Evolutionary conservation across 2,113 vertebrate genomes (phyloP).

Genomic region (Piaya cayana): DNA sequence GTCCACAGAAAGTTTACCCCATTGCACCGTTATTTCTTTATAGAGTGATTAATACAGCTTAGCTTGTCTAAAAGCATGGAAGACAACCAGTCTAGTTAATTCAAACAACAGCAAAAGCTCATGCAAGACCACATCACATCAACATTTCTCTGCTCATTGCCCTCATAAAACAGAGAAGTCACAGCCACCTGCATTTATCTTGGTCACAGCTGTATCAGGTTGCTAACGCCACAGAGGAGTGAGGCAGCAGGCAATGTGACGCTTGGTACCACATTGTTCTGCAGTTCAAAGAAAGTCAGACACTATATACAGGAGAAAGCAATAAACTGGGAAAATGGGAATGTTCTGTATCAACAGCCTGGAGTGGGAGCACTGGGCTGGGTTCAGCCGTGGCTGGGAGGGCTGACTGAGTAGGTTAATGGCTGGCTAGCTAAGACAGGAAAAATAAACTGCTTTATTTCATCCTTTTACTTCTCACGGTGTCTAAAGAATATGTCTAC

Average conservation of each 20-base stretch:
- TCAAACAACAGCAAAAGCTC: neutral
- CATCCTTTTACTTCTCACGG: neutral
- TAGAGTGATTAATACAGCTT: neutral
- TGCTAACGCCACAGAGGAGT: neutral
- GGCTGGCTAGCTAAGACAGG: neutral
- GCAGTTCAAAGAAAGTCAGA: conserved; percentile 4
- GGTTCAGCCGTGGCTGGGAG: neutral
- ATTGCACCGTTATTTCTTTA: neutral
- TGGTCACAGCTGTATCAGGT: neutral
- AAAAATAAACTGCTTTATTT: neutral
- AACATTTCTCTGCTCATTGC: neutral
- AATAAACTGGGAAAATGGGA: conserved; percentile 2
- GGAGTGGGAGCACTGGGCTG: neutral
- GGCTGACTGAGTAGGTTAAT: neutral
- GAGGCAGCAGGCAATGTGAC: neutral
- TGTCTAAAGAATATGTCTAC: neutral
- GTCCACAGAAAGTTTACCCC: neutral
- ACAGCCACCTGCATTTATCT: neutral
- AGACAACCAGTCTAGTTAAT: neutral
- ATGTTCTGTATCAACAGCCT: neutral
- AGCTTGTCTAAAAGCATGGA: neutral
- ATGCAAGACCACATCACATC: neutral
- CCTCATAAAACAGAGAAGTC: neutral
- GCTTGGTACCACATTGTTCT: conserved; percentile 30
- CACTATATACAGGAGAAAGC: neutral